A percentile compares a stretch with the other conserved stretches of the same genome.
phyloP scores from a whole-genome alignment of 2,797 vertebrate species.

The Tapera naevia region DNA sequence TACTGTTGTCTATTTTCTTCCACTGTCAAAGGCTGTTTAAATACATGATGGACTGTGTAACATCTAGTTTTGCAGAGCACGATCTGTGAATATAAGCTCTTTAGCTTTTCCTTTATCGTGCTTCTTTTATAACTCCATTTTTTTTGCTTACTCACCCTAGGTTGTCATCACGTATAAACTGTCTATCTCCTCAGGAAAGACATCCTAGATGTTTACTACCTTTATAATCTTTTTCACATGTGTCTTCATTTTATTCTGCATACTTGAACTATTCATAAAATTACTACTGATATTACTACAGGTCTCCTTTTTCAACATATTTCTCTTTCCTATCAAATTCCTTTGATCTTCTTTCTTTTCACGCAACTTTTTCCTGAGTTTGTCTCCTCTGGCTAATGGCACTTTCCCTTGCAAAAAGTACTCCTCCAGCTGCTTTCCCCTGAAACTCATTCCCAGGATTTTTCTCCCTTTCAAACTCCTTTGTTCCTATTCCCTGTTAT shows the following conservation, averaged over 20 bases:
- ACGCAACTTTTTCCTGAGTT: background rate
- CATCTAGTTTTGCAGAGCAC: background rate
- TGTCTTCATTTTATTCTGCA: background rate
- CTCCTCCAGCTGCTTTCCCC: background rate
- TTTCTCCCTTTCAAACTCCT: constrained; percentile 21
- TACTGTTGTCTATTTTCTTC: background rate
- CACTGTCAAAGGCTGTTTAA: background rate
- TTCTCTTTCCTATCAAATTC: background rate
- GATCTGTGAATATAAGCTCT: background rate
- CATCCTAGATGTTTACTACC: background rate
- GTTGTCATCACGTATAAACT: background rate
- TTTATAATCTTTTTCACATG: background rate
- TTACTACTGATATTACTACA: background rate
- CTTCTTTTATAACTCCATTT: background rate
- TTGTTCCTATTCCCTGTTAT: constrained; percentile 27
- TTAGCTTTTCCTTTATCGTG: background rate
- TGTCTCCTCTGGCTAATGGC: background rate
- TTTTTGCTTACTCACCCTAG: background rate
- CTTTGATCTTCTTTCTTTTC: background rate
- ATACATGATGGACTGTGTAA: background rate
- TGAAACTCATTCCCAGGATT: background rate
- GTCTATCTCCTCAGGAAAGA: background rate
- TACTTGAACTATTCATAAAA: background rate
- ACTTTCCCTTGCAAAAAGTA: background rate
- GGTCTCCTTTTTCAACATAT: background rate